Evolutionary conservation across 2,888 invertebrate species (phyloP), one percentile per base, ranked within the genome.

Genomic region (Noctua pronuba): DNA sequence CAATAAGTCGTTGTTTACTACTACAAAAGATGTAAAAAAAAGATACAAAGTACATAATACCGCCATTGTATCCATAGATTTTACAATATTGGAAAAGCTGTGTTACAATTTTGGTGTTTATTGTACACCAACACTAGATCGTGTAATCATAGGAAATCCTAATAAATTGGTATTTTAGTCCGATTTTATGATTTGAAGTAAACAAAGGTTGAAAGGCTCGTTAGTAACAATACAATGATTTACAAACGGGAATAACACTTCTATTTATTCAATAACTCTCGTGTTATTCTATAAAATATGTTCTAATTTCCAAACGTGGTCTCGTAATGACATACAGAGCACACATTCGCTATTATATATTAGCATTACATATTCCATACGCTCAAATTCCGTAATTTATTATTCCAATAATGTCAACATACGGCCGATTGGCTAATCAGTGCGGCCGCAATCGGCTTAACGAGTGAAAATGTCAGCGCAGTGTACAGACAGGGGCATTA

Each of bases 351-450:
- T 49, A 55, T 8, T 77, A 75, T 64, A 28, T 60, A 73, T 64
- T 44, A 49, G 49, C 24, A 77, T 76, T 28, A 65, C 35, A 66
- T 66, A 75, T 75, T 68, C 44, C 64, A 66, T 65, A 71, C 64
- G 78, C 49, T 77, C 64, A 73, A 77, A 82, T 82, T 73, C 83
- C 49, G 60, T 82, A 77, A 85, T 85, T 83, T 86, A 81, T 86
- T 79, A 86, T 72, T 84, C 79, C 75, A 66, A 44, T 83, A 75
- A 86, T 86, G 74, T 86, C 79, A 84, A 82, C 85, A 76, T 62
- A 72, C 73, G 73, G 79, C 71, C 68, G 81, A 86, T 86, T 86
- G 86, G 75, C 79, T 86, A 86, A 86, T 86, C 87, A 86, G 75
- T 84, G 72, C 72, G 46, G 66, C 74, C 74, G 84, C 85, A 82